A percentile compares a stretch with the other conserved stretches of the same genome.
phyloP scores from a whole-genome alignment of 2,113 vertebrate genomes.

The Grammomys surdaster region DNA sequence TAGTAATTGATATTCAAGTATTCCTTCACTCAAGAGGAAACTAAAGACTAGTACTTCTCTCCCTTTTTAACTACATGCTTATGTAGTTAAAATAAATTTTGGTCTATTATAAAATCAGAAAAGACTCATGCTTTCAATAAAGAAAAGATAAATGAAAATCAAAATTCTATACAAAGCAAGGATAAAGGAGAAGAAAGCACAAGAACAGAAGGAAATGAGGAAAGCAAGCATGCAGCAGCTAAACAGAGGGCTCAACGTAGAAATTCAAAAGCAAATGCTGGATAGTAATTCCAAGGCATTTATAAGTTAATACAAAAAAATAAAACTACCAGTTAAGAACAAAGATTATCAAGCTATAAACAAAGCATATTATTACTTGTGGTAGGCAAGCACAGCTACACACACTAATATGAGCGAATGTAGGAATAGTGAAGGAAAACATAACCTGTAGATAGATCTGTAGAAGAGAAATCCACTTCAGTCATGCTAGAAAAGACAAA shows the following conservation, averaged over 20 bases:
- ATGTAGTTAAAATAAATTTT: slow-evolving; percentile 11
- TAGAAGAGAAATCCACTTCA: not conserved
- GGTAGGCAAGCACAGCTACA: not conserved
- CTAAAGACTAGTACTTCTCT: not conserved
- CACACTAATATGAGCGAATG: not conserved
- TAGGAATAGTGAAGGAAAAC: not conserved
- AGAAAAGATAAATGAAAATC: slow-evolving; percentile 29
- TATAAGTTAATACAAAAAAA: not conserved
- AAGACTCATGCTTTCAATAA: not conserved
- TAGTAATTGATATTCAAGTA: not conserved
- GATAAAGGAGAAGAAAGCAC: not conserved
- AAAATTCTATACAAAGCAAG: slow-evolving; percentile 16
- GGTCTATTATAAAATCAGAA: not conserved
- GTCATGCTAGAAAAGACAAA: not conserved
- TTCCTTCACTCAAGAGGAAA: not conserved
- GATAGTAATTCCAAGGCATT: not conserved
- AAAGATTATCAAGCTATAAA: not conserved
- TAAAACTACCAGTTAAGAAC: not conserved
- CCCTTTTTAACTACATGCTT: not conserved
- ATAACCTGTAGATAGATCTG: not conserved
- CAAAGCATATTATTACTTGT: not conserved
- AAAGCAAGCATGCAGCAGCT: not conserved
- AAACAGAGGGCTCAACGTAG: not conserved
- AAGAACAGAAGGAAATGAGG: not conserved
- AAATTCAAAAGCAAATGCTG: not conserved